Conservation (phyloP, 2,113 vertebrate species). For the Xyliphius kryptos region DNA sequence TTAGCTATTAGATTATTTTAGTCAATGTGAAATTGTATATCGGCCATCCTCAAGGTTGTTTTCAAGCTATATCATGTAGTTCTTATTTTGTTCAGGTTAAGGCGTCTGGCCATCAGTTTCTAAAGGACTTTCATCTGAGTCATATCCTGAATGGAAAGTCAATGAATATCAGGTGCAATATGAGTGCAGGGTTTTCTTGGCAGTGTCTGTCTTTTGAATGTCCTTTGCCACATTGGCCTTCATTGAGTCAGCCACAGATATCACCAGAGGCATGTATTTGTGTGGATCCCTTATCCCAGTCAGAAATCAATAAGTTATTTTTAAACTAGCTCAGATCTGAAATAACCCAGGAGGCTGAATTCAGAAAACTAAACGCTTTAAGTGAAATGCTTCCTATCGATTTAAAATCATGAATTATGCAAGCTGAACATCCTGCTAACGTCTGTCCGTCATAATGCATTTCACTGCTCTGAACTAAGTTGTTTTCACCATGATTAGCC, state of each 20-base stretch:
- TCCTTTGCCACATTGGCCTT: slow-evolving; percentile 25
- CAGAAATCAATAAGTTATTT: slow-evolving; percentile 51
- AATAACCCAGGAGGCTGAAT: slow-evolving; percentile 41
- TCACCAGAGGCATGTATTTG: slow-evolving; percentile 42
- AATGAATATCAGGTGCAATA: slow-evolving; percentile 34
- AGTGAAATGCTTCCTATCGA: slow-evolving; percentile 45
- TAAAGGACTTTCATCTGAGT: slow-evolving; percentile 20
- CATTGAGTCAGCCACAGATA: slow-evolving; percentile 31
- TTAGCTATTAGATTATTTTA: too few relatives aligned
- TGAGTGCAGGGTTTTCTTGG: slow-evolving; percentile 27
- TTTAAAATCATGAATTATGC: slow-evolving; percentile 48
- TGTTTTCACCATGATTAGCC: slow-evolving; percentile 16
- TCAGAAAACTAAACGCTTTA: slow-evolving; percentile 38
- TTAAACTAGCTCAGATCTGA: slow-evolving; percentile 41
- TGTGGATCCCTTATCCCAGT: slow-evolving; percentile 45
- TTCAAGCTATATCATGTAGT: too few relatives aligned
- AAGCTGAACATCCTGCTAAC: slow-evolving; percentile 38
- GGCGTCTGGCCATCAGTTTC: slow-evolving; percentile 21
- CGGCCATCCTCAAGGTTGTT: too few relatives aligned
- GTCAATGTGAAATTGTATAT: too few relatives aligned
- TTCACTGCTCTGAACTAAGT: slow-evolving; percentile 29
- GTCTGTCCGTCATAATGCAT: slow-evolving; percentile 38
- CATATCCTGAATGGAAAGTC: slow-evolving; percentile 16
- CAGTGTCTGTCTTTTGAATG: slow-evolving; percentile 33
- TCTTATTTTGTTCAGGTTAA: too few relatives aligned